phyloP scores from a whole-genome alignment of 2,113 vertebrate species.

The Dolichallabes microphthalmus region DNA sequence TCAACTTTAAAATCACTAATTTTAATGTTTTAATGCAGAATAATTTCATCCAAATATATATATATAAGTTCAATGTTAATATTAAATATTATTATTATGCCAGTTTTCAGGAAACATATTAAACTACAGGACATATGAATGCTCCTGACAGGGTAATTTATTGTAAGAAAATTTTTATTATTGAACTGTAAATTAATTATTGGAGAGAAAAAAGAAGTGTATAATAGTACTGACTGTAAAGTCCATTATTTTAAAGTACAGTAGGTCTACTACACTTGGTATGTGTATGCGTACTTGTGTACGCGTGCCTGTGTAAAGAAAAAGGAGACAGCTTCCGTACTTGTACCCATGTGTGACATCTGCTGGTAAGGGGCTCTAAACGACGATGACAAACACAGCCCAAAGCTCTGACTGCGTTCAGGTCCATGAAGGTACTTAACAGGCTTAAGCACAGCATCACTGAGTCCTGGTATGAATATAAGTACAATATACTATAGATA shows the following conservation, averaged over 20 bases:
- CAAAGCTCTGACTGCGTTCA: background rate
- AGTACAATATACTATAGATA: background rate
- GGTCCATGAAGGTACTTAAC: background rate
- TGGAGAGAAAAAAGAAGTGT: background rate
- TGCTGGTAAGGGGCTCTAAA: constrained; percentile 49
- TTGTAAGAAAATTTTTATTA: background rate
- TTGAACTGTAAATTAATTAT: background rate
- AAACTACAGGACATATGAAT: background rate
- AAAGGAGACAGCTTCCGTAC: background rate
- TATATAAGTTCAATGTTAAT: too few relatives aligned
- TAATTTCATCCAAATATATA: background rate
- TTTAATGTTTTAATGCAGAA: too few relatives aligned
- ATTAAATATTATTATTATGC: too few relatives aligned
- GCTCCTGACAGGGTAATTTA: background rate
- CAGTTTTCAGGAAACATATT: background rate
- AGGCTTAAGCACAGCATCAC: background rate
- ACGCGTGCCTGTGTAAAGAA: background rate
- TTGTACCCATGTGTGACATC: constrained; percentile 52
- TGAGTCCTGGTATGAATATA: background rate
- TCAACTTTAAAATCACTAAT: background rate
- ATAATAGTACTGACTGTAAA: background rate
- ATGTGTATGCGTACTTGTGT: background rate
- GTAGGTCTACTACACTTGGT: background rate
- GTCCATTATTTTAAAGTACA: background rate
- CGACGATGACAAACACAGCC: background rate